A percentile compares a stretch with the other conserved stretches of the same genome.
Conservation (phyloP, 2,797 vertebrate genomes). For the Eulemur rubriventer region DNA sequence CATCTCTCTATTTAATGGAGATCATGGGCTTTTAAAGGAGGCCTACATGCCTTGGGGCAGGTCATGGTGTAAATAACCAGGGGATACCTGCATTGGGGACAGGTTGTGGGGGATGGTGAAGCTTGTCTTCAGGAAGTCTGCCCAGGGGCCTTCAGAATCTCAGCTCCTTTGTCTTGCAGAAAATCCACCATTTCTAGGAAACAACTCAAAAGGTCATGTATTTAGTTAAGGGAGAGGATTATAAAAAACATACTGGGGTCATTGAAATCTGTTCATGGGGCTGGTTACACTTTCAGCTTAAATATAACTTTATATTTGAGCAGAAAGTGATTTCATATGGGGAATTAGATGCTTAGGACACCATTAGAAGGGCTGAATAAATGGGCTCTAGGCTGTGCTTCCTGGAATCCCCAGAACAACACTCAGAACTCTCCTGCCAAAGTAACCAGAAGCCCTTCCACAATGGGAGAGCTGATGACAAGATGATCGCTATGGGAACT, state of each 20-base stretch:
- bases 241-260: not conserved
- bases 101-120: not conserved
- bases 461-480: not conserved
- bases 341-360: not conserved
- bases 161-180: not conserved
- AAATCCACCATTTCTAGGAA: not conserved
- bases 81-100: not conserved
- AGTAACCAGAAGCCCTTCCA: not conserved
- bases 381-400: not conserved
- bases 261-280: not conserved
- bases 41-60: not conserved
- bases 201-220: not conserved
- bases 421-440: not conserved
- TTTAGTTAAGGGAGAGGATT: not conserved
- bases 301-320: not conserved
- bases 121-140: not conserved
- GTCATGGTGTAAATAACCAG: too few relatives aligned
- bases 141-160: not conserved
- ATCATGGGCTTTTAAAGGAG: not conserved
- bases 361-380: not conserved
- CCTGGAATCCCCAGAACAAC: not conserved
- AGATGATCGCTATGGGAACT: not conserved
- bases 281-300: not conserved
- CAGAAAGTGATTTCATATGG: not conserved
- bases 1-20: not conserved